A percentile compares a stretch with the other conserved stretches of the same genome.
These are phyloP conservation scores for Rhagologus leucostigma DNA, from an alignment of 2,113 vertebrate genomes.

Conservation along the genomic window DNA sequence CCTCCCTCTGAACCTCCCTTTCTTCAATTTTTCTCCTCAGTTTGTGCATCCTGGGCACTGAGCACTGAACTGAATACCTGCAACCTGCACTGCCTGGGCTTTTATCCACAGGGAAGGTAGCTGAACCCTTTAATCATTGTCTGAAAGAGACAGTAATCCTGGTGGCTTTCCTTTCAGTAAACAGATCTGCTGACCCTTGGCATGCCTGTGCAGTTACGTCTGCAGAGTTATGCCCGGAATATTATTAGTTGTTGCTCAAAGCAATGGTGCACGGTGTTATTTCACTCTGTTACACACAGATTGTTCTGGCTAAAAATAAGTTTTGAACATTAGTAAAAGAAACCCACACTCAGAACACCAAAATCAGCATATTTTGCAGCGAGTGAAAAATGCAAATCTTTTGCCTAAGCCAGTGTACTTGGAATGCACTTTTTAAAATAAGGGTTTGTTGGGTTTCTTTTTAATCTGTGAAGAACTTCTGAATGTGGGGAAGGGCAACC, in stretches of 20 bases:
- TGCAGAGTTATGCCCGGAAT: constrained; percentile 35
- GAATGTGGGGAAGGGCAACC: not conserved
- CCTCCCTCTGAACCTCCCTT: not conserved
- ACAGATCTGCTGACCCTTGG: constrained; percentile 61
- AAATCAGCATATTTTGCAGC: not conserved
- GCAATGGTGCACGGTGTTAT: not conserved
- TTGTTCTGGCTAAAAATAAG: constrained; percentile 39
- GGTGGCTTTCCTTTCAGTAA: constrained; percentile 42
- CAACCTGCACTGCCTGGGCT: not conserved
- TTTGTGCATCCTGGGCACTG: rapidly evolving
- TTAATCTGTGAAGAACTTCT: not conserved
- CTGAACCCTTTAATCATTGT: not conserved
- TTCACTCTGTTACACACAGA: constrained; percentile 28
- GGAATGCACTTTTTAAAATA: not conserved
- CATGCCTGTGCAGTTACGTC: constrained; percentile 36
- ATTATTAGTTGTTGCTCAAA: constrained; percentile 55
- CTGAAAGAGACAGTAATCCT: constrained; percentile 19
- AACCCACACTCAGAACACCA: not conserved
- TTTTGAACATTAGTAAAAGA: constrained; percentile 1
- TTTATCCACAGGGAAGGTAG: not conserved
- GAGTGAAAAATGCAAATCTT: not conserved
- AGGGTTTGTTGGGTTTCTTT: not conserved
- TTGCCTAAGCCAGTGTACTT: not conserved
- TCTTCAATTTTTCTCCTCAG: not conserved
- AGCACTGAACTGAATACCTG: not conserved